These are phyloP conservation scores for Orthosia cruda DNA, from an alignment of 2,888 invertebrate species.

Conservation along the genomic window DNA sequence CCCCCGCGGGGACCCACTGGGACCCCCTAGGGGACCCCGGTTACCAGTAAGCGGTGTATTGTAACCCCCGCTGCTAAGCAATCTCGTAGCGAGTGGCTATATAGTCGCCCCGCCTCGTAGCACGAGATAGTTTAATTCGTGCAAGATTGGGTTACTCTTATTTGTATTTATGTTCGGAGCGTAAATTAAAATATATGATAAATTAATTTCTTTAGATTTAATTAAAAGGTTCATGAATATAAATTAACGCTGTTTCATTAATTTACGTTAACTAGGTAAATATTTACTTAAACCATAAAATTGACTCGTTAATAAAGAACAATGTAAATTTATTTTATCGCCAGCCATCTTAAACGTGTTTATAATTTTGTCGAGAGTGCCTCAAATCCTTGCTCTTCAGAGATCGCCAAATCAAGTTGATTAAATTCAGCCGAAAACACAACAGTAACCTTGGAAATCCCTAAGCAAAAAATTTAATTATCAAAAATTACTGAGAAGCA, in stretches of 20 bases:
- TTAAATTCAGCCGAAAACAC: neutral
- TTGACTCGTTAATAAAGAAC: too few species aligned
- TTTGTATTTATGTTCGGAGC: constrained; percentile 24
- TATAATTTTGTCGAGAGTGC: neutral
- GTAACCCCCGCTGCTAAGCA: constrained; percentile 59
- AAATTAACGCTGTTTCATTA: neutral
- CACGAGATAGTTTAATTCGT: constrained; percentile 13
- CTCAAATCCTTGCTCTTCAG: neutral
- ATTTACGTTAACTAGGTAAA: neutral
- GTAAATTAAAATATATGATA: neutral
- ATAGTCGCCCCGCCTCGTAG: constrained; percentile 37
- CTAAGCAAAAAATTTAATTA: neutral
- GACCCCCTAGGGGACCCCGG: neutral
- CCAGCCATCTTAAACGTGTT: neutral
- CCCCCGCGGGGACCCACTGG: constrained; percentile 35
- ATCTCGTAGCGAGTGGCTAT: constrained; percentile 30
- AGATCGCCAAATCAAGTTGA: neutral
- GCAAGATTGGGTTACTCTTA: constrained; percentile 22
- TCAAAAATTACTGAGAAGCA: constrained; percentile 2
- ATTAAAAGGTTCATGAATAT: neutral
- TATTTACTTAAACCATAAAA: neutral
- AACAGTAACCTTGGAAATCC: neutral
- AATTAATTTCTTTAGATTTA: neutral
- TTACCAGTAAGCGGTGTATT: constrained; percentile 42
- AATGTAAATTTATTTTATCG: neutral